Percentiles rank a stretch among this genome's conserved stretches.
These are phyloP conservation scores for Pelodytes ibericus DNA, from an alignment of 2,797 vertebrate species.

Conservation along the genomic window DNA sequence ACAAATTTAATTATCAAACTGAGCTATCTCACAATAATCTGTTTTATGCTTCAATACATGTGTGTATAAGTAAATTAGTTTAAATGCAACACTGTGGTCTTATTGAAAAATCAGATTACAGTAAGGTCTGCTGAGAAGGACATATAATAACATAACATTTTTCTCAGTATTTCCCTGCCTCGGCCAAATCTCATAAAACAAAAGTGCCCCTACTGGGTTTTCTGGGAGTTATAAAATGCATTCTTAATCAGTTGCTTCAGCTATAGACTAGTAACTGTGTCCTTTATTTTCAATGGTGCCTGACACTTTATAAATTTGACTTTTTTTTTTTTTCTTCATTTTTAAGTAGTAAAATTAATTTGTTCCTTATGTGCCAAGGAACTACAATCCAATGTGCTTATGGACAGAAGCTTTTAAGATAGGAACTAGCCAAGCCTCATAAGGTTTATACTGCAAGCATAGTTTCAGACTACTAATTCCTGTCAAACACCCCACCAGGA, in stretches of 20 bases:
- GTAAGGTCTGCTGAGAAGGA: too few species aligned
- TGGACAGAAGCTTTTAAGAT: conserved; percentile 16
- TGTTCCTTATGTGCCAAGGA: conserved; percentile 25
- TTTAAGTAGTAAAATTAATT: conserved; percentile 26
- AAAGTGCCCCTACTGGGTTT: too few species aligned
- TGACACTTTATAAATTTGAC: conserved; percentile 39
- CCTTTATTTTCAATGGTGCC: neutral
- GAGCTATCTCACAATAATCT: too few species aligned
- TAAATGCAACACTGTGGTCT: too few species aligned
- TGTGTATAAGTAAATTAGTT: too few species aligned
- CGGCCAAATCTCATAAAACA: too few species aligned
- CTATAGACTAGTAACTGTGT: conserved; percentile 1
- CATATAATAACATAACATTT: too few species aligned
- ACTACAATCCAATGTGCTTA: conserved; percentile 25
- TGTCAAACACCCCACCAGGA: conserved; percentile 38
- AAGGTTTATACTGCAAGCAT: conserved; percentile 25
- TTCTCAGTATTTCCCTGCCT: too few species aligned
- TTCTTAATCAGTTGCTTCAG: neutral
- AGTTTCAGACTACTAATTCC: conserved; percentile 45
- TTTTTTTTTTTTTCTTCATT: conserved; percentile 23
- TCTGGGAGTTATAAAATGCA: too few species aligned
- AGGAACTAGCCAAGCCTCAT: conserved; percentile 34
- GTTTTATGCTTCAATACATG: too few species aligned
- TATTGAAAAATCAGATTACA: too few species aligned
- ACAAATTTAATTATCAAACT: too few species aligned